Conservation (phyloP, 2,113 vertebrate species). For the Sprattus sprattus region DNA sequence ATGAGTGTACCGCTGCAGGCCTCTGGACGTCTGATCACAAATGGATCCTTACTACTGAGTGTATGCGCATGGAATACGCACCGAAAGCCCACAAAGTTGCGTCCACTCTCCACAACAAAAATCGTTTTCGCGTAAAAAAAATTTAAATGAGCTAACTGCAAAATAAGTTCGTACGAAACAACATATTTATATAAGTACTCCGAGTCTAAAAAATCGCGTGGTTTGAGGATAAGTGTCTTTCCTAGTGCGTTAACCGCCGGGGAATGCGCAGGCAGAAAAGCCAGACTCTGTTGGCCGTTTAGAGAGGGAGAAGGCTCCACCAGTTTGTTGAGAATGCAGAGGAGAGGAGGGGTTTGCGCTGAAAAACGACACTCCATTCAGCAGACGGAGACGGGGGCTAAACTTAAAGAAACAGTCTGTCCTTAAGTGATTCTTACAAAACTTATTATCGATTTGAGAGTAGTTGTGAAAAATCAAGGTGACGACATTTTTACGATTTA, state of each 20-base stretch:
- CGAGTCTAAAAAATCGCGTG: not conserved
- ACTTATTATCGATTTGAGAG: not conserved
- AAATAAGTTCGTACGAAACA: not conserved
- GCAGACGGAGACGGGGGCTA: slow-evolving; percentile 47
- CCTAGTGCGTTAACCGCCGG: slow-evolving; percentile 71
- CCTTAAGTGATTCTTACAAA: slow-evolving; percentile 30
- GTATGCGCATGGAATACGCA: not conserved
- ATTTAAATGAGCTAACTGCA: not conserved
- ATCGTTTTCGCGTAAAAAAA: not conserved
- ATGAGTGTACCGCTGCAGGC: not conserved
- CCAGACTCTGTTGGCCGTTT: not conserved
- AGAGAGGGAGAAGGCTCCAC: slow-evolving; percentile 33
- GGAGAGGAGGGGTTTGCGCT: slow-evolving; percentile 75
- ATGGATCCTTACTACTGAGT: not conserved
- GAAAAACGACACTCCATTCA: slow-evolving; percentile 77
- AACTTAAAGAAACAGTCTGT: slow-evolving; percentile 52
- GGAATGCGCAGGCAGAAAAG: slow-evolving; percentile 58
- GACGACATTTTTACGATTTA: not conserved
- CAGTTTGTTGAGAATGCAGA: slow-evolving; percentile 64
- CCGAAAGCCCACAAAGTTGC: not conserved
- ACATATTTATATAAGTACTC: not conserved
- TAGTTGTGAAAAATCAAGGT: not conserved
- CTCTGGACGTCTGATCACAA: not conserved
- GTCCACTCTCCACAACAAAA: not conserved
- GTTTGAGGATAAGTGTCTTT: slow-evolving; percentile 44